Evolutionary conservation across 2,888 invertebrate genomes (phyloP).

Genomic region (Sarcophaga rosellei): DNA sequence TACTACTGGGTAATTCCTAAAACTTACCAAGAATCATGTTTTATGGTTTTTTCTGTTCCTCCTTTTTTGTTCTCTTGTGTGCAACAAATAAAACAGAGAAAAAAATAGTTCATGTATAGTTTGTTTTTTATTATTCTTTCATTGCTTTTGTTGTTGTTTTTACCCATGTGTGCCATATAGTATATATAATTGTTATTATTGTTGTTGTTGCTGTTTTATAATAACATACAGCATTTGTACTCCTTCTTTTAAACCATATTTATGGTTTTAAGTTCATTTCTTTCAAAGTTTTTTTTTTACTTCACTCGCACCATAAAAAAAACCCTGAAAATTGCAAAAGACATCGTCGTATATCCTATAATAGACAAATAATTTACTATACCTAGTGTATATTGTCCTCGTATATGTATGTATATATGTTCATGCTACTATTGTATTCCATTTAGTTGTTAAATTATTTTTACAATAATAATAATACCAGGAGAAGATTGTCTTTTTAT

Average conservation of each 20-base stretch:
- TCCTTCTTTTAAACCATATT: conserved; percentile 51
- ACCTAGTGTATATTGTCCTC: neutral
- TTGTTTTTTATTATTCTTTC: neutral
- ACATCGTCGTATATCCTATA: neutral
- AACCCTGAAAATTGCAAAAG: neutral
- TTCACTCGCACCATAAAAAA: neutral
- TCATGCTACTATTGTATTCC: neutral
- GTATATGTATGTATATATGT: neutral
- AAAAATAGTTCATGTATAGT: neutral
- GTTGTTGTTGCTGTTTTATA: neutral
- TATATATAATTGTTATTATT: neutral
- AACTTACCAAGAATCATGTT: conserved; percentile 58
- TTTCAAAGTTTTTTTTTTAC: neutral
- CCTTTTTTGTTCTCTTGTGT: neutral
- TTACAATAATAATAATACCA: neutral
- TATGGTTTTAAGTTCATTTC: conserved; percentile 46
- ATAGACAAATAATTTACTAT: conserved; percentile 52
- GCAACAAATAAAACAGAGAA: conserved; percentile 26
- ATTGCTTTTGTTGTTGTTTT: conserved; percentile 22
- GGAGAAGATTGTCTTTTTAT: neutral
- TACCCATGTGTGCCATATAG: conserved; percentile 42
- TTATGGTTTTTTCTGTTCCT: conserved; percentile 37
- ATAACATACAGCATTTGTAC: conserved; percentile 17
- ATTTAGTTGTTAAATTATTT: neutral
- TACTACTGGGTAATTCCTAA: conserved; percentile 24